These are phyloP conservation scores for Parauchenoglanis ngamensis DNA, from an alignment of 2,797 vertebrate genomes.

Conservation along the genomic window DNA sequence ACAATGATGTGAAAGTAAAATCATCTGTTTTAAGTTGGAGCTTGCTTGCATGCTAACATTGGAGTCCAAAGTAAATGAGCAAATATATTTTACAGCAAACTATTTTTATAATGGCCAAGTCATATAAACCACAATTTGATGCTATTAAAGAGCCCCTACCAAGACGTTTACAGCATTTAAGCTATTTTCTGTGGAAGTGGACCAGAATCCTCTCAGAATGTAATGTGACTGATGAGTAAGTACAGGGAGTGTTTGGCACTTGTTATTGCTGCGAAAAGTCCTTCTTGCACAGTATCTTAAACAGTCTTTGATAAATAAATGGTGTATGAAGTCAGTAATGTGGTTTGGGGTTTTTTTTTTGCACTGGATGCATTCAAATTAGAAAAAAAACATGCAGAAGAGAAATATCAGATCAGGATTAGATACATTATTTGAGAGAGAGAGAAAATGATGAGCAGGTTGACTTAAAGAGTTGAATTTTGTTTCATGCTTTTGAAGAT, in stretches of 20 bases:
- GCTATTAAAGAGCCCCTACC: background rate
- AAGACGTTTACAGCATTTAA: background rate
- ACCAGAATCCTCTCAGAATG: slow-evolving; percentile 7
- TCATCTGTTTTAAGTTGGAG: background rate
- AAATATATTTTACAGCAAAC: background rate
- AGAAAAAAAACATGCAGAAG: background rate
- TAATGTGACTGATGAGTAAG: slow-evolving; percentile 5
- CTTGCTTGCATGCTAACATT: background rate
- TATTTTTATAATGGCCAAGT: background rate
- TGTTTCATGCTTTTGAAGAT: slow-evolving; percentile 61
- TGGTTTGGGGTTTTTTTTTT: background rate
- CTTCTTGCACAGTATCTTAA: too few species aligned
- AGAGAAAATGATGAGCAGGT: background rate
- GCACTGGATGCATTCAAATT: background rate
- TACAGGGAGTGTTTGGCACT: background rate
- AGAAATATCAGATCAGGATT: background rate
- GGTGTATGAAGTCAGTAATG: background rate
- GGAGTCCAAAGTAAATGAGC: background rate
- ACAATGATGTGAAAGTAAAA: background rate
- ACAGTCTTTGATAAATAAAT: background rate
- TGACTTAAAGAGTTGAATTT: slow-evolving; percentile 17
- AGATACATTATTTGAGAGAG: background rate
- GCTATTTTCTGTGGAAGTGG: background rate
- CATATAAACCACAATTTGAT: background rate
- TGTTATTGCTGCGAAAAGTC: background rate